A percentile compares a stretch with the other conserved stretches of the same genome.
These are phyloP conservation scores for Hemichromis elongatus DNA, from an alignment of 2,113 vertebrate genomes.

Conservation along the genomic window DNA sequence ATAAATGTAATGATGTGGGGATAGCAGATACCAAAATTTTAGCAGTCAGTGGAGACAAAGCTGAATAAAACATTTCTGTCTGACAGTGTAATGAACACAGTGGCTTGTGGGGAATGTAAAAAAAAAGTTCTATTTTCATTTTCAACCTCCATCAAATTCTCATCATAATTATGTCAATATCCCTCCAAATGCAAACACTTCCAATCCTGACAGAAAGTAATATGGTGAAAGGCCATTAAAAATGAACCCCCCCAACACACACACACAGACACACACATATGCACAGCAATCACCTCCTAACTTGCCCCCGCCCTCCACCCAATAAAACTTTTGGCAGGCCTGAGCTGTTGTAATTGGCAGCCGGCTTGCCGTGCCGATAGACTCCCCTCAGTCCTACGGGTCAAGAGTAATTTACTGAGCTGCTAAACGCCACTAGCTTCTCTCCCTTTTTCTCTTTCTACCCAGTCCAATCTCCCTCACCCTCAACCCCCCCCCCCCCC, in stretches of 20 bases:
- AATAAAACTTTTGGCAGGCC: conserved; percentile 79
- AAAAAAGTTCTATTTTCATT: conserved; percentile 41
- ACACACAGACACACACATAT: not conserved
- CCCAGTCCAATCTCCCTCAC: conserved; percentile 16
- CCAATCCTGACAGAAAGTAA: conserved; percentile 66
- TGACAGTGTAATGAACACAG: conserved; percentile 8
- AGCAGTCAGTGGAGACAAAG: conserved; percentile 9
- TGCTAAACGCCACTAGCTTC: conserved; percentile 70
- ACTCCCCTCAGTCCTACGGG: conserved; percentile 74
- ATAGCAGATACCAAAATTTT: not conserved
- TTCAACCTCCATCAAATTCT: conserved; percentile 70
- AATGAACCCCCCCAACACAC: conserved; percentile 17
- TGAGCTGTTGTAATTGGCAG: conserved; percentile 77
- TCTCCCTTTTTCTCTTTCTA: conserved; percentile 40
- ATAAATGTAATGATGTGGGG: not conserved
- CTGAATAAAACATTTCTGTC: not conserved
- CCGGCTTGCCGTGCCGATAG: conserved; percentile 71
- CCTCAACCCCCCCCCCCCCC: not conserved
- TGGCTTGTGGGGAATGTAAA: not conserved
- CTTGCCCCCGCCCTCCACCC: conserved; percentile 58
- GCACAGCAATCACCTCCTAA: conserved; percentile 49
- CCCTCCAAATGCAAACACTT: conserved; percentile 66
- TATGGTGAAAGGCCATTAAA: conserved; percentile 67
- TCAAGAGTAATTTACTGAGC: conserved; percentile 82
- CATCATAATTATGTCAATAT: conserved; percentile 73